These are phyloP conservation scores for Oryzias curvinotus DNA, from an alignment of 2,113 vertebrate species.

Conservation along the genomic window DNA sequence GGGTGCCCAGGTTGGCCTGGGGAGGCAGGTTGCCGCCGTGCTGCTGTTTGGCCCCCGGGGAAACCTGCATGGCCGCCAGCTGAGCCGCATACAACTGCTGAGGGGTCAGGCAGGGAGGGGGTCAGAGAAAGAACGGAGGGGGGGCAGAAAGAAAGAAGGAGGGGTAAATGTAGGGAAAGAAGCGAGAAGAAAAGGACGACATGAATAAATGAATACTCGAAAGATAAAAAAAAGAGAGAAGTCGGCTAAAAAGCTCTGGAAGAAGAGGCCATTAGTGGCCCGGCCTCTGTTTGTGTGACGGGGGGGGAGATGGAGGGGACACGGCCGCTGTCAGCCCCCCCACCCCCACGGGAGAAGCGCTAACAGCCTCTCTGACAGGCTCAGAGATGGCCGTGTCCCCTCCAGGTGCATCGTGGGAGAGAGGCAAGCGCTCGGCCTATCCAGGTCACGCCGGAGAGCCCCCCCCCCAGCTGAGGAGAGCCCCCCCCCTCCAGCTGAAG, in stretches of 20 bases:
- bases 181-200: conserved; percentile 45
- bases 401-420: conserved; percentile 76
- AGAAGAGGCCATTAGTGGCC: conserved; percentile 77
- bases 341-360: conserved; percentile 67
- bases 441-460: conserved; percentile 63
- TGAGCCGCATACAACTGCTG: conserved; percentile 98
- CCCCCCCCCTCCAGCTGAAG: conserved; percentile 41
- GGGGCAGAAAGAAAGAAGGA: not conserved
- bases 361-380: conserved; percentile 75
- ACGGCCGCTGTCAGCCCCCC: conserved; percentile 66
- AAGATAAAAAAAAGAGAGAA: conserved; percentile 69
- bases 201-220: conserved; percentile 76
- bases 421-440: conserved; percentile 65
- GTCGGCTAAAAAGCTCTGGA: conserved; percentile 72
- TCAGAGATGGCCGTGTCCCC: conserved; percentile 70
- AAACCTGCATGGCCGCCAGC: conserved; percentile 97
- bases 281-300: conserved; percentile 69
- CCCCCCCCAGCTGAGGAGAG: no score
- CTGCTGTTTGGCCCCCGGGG: conserved; percentile 95
- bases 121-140: not conserved
- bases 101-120: conserved; percentile 36
- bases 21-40: conserved; percentile 83
- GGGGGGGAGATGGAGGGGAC: conserved; percentile 60
- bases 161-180: conserved; percentile 3
- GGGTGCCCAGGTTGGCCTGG: conserved; percentile 88